These are phyloP conservation scores for Malacoctenus gilli DNA, from an alignment of 2,797 vertebrate species.

Conservation along the genomic window DNA sequence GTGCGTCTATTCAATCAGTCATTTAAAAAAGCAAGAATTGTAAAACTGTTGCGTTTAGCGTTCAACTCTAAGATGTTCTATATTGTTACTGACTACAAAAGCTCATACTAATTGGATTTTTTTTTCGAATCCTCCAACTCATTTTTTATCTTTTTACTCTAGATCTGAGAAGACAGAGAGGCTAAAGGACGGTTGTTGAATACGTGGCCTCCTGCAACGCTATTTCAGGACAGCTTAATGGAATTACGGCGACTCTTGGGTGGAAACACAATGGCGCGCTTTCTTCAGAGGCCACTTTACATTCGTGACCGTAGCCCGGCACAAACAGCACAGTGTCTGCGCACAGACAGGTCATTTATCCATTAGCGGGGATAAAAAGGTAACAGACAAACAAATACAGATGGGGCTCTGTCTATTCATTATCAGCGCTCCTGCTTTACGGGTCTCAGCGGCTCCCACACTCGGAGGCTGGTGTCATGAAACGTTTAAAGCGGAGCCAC, in stretches of 20 bases:
- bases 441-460: conserved; percentile 30
- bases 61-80: too few species aligned
- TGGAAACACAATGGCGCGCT: neutral
- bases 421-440: conserved; percentile 27
- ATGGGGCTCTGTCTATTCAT: conserved; percentile 32
- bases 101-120: too few species aligned
- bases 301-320: conserved; percentile 5
- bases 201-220: neutral
- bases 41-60: too few species aligned
- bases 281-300: conserved; percentile 14
- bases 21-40: too few species aligned
- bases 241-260: neutral
- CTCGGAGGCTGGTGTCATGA: conserved; percentile 30
- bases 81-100: too few species aligned
- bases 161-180: too few species aligned
- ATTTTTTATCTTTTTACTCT: too few species aligned
- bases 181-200: neutral
- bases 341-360: conserved; percentile 38
- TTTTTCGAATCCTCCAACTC: too few species aligned
- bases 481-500: conserved; percentile 39
- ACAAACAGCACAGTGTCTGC: conserved; percentile 14
- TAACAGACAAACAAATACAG: conserved; percentile 51
- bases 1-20: too few species aligned
- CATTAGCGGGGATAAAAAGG: conserved; percentile 34
- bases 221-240: neutral